Percentiles rank a stretch among this genome's conserved stretches.
These are phyloP conservation scores for Jordanella pulchra DNA, from an alignment of 2,797 vertebrate genomes.

Conservation along the genomic window DNA sequence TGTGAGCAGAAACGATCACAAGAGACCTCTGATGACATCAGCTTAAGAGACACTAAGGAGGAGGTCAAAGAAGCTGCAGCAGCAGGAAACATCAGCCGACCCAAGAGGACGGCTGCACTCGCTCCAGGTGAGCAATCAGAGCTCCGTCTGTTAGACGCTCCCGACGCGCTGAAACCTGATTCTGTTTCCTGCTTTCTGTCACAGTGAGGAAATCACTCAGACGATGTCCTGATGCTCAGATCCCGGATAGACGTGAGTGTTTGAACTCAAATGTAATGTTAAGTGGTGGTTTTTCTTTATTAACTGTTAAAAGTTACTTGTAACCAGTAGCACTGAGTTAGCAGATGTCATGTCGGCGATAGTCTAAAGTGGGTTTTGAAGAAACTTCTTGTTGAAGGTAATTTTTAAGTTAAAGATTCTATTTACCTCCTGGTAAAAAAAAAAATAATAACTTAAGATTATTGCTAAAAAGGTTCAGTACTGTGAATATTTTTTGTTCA, in stretches of 20 bases:
- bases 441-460: too few species aligned
- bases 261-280: too few species aligned
- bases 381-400: too few species aligned
- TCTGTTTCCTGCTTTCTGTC: not conserved
- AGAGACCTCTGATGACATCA: conserved; percentile 2
- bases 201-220: conserved; percentile 58
- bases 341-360: too few species aligned
- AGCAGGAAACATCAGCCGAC: conserved; percentile 33
- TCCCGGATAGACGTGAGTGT: conserved; percentile 1
- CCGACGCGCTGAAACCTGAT: not conserved
- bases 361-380: too few species aligned
- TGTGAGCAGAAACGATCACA: not conserved
- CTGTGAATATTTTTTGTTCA: too few species aligned
- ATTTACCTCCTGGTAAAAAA: too few species aligned
- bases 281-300: too few species aligned
- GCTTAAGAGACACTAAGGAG: conserved; percentile 55
- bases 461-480: too few species aligned
- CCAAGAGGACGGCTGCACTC: conserved; percentile 49
- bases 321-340: too few species aligned
- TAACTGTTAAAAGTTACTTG: too few species aligned
- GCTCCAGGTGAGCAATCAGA: conserved; percentile 51
- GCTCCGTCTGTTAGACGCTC: not conserved
- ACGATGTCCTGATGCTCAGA: conserved; percentile 17
- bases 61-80: conserved; percentile 66
- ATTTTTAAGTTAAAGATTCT: too few species aligned